Evolutionary conservation across 2,113 vertebrate genomes (phyloP).

Genomic region (Marcusenius ussheri): DNA sequence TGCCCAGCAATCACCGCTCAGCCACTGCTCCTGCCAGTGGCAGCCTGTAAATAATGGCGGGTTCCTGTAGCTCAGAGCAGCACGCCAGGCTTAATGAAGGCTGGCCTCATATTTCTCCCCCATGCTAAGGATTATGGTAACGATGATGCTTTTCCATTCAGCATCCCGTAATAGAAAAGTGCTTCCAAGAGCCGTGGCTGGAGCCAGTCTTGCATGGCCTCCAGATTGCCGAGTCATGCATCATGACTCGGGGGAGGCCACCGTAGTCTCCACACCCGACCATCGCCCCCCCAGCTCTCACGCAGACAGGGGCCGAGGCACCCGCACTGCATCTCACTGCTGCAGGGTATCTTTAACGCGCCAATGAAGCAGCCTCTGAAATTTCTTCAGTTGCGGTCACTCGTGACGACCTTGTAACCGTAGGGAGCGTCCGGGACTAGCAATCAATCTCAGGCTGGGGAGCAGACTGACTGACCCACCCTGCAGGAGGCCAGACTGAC

Average conservation of each 20-base stretch:
- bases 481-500: background rate
- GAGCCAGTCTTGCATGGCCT: background rate
- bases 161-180: conserved; percentile 11
- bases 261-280: background rate
- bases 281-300: background rate
- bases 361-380: background rate
- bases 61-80: conserved; percentile 25
- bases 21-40: conserved; percentile 27
- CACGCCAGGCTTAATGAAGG: conserved; percentile 28
- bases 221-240: background rate
- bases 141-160: conserved; percentile 22
- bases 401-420: background rate
- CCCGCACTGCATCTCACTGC: background rate
- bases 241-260: background rate
- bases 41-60: conserved; percentile 22
- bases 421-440: background rate
- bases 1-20: background rate
- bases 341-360: background rate
- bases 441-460: background rate
- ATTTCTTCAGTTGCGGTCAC: background rate
- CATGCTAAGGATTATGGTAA: conserved; percentile 30
- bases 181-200: background rate
- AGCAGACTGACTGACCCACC: background rate
- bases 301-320: background rate
- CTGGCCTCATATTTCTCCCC: conserved; percentile 1